Base-by-base conservation (phyloP, 2,113 vertebrate genomes). In the Scalopus aquaticus region DNA sequence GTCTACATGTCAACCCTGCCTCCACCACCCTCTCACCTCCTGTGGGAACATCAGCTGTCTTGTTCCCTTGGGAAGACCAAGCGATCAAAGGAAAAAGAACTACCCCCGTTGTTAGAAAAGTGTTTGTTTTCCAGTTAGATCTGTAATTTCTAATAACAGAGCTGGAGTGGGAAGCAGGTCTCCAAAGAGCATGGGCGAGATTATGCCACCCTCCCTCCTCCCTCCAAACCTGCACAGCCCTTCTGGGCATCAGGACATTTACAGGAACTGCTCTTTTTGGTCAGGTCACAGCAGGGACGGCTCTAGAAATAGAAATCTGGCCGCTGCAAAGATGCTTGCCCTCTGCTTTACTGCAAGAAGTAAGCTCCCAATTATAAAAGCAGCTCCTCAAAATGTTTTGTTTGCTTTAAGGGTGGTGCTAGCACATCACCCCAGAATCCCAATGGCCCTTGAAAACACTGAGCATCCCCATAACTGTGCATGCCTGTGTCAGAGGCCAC, bases 141-240 rank as follows among this genome's bases (percentile, higher is more conserved):
- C 70, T 91, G 30, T 87, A 37, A 73, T 89, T 54, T 51, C 49
- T 91, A 85, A 74, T 65, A 91, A 91, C 32, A 94, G 83, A 62
- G 58, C 16, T 54, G 24, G 32, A 60, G 46, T 19, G 1, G 9
- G 11, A 19, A 51, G 28, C 3, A 0, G 42, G 26, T 58, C 56
- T 42, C 85, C 11, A 9, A 6, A 20, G 64, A 46, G 3, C 2
- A 0, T 3, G 37, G 65, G 15, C 65, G 62, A 32, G 44, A 30
- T 7, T 39, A 76, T 46, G 54, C 20, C 51, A 54, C 51, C 5
- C 9, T 5, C 54, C 19, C 54, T 22, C 12, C 54, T 51, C 7
- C 65, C 42, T 58, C 49, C 19, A 56, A 28, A 49, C 54, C 35
- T 7, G 3, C 2, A 0, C 1, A 12, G 26, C 28, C 49, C 74